Evolutionary conservation across 2,113 vertebrate species (phyloP), one percentile per base, ranked within the genome.

Genomic region (Glaucidium brasilianum): DNA sequence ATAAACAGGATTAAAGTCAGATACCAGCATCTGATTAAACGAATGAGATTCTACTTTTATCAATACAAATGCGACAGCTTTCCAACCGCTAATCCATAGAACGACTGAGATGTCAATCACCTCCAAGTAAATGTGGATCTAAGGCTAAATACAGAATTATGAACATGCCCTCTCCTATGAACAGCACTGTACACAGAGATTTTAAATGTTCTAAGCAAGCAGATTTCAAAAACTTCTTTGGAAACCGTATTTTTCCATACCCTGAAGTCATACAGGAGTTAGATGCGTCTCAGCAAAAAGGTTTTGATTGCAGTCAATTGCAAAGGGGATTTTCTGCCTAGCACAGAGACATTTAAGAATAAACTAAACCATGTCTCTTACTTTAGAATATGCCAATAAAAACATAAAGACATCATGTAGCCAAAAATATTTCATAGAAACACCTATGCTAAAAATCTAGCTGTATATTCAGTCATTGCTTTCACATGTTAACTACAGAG

Each of bases 401-500:
- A 91, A 76, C 30, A 85, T 0, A 11, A 96, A 92, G 49, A 71
- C n/a, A 88, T 83, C 82, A 80, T 7, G 32, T 13, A 95, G 84
- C 62, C 81, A 89, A 89, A 90, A 92, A 94, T 62, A 87, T n/a
- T 92, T 84, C 88, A 85, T 50, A 94, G 64, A 88, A 88, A 84
- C 41, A 82, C 18, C 68, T 75, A 72, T 32, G 41, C 55, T 83
- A 91, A 83, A 96, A 92, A 94, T 58, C 80, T 85, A 84, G 90
- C 92, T 81, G 53, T 41, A 37, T 86, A 59, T 69, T 74, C 60
- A 93, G 47, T 50, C 78, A 83, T 47, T 81, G 55, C 53, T 82
- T 49, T 73, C 90, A 71, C 12, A 14, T 32, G 27, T 47, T 92
- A 96, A 74, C 72, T 67, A 94, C 11, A 13, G 76, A 91, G 69